Base-by-base conservation (phyloP, 2,797 vertebrate species). In the Danio kyathit region DNA sequence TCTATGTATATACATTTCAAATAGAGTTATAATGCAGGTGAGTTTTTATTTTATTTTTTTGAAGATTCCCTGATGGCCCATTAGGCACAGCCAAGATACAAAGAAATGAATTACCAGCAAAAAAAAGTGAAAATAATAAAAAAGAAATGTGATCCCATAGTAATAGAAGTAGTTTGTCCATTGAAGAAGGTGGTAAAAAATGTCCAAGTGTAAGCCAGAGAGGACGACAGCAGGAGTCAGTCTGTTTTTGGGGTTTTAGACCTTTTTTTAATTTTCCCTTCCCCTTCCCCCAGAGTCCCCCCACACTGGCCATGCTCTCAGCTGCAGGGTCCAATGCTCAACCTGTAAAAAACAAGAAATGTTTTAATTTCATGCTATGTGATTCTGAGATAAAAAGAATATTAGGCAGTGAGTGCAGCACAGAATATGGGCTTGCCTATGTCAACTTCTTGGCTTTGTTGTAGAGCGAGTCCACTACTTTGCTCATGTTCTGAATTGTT, bases 381-480 rank as follows among this genome's bases (percentile, higher is more conserved):
- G 5, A 19, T 12, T 21, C 17, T 67, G 56, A 21, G 52, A 43
- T 1, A 4, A 4, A 4, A 57, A 6, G 12, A 46, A 14, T 29
- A 4, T 44, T 21, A 29, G 21, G 5, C 17, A 73, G 14, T 40
- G 52, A 63, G 38, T 38, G 16, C 21, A 71, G 5, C 19, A 46
- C 4, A 16, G 5, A 54, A 38, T 19, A 9, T 3, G n/a, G 4
- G 38, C 88, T 87, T 48, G 90, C 96, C 96, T 98, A 99, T 96
- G 97, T 96, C 73, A 99, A 91, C 88, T 97, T 99, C 95, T 99
- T 98, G 93, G 97, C 97, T 95, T 99, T 99, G 96, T 97, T 99
- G 95, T 99, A 99, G 89, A 99, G 96, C 0, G 97, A 97, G 94
- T 99, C 97, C 80, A 99, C 97, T 92, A 98, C 97, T 96, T 97